Percentiles rank a stretch among this genome's conserved stretches.
phyloP scores from a whole-genome alignment of 1,140 invertebrate species.

The Doryteuthis pealeii region DNA sequence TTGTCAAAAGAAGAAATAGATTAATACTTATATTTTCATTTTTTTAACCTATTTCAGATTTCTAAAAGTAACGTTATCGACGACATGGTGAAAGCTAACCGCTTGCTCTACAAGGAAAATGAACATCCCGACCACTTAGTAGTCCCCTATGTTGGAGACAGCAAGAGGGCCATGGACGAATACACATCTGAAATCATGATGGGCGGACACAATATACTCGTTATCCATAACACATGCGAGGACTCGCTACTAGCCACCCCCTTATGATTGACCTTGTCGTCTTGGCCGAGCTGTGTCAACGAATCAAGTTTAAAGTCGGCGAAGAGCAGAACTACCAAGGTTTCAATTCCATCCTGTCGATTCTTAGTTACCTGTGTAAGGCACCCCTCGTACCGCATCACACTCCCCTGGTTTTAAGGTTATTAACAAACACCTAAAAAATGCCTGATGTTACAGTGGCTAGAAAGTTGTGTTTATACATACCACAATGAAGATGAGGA shows the following conservation, averaged over 20 bases:
- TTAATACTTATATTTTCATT: too few relatives aligned
- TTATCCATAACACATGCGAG: conserved; percentile 95
- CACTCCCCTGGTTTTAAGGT: conserved; percentile 86
- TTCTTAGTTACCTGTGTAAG: conserved; percentile 89
- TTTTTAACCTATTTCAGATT: conserved; percentile 67
- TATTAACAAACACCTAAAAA: too few relatives aligned
- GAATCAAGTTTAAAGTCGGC: conserved; percentile 72
- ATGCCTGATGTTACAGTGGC: too few relatives aligned
- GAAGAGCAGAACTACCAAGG: conserved; percentile 62
- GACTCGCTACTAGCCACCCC: conserved; percentile 89
- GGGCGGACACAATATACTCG: conserved; percentile 89
- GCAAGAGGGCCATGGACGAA: conserved; percentile 95
- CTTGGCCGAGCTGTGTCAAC: conserved; percentile 81
- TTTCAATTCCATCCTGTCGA: conserved; percentile 80
- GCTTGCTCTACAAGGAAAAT: conserved; percentile 77
- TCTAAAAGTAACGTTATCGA: conserved; percentile 95
- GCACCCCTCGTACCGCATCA: conserved; percentile 67
- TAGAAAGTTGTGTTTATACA: too few relatives aligned
- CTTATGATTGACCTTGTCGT: conserved; percentile 90
- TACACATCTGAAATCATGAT: conserved; percentile 95
- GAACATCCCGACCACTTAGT: conserved; percentile 71
- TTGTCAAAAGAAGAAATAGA: too few relatives aligned
- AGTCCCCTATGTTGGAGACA: conserved; percentile 93
- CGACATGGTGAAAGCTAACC: conserved; percentile 89
- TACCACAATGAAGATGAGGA: too few relatives aligned